Evolutionary conservation across 2,888 invertebrate genomes (phyloP).

Genomic region (Stramonita haemastoma): DNA sequence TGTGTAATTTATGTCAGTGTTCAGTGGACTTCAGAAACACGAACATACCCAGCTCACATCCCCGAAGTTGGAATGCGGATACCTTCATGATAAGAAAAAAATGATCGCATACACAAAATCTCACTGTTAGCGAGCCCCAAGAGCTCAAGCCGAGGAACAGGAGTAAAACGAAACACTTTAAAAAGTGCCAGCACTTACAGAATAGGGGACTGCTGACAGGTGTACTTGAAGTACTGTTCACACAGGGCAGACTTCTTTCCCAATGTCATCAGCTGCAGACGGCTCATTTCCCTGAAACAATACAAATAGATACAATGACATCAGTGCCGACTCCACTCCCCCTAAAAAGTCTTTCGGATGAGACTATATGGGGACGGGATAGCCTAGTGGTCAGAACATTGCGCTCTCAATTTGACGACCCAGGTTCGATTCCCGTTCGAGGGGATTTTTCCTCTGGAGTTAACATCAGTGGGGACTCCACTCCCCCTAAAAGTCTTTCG

Average conservation of each 20-base stretch:
- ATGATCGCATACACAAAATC: not conserved
- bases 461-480: too few relatives aligned
- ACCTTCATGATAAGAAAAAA: not conserved
- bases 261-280: constrained; percentile 57
- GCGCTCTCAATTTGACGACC: too few relatives aligned
- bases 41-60: not conserved
- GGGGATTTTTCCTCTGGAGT: too few relatives aligned
- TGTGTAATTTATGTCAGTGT: not conserved
- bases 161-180: not conserved
- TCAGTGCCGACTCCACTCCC: too few relatives aligned
- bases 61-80: not conserved
- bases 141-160: not conserved
- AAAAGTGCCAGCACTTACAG: constrained; percentile 51
- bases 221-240: constrained; percentile 67
- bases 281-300: constrained; percentile 58
- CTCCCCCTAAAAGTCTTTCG: too few relatives aligned
- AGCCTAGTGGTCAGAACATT: too few relatives aligned
- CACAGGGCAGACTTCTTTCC: constrained; percentile 62
- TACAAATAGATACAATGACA: not conserved
- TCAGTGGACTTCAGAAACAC: not conserved
- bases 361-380: too few relatives aligned
- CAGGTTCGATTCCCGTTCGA: too few relatives aligned
- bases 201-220: constrained; percentile 64
- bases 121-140: not conserved
- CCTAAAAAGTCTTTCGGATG: too few relatives aligned